Conservation (phyloP, 2,888 invertebrate species). For the Agapostemon virescens region DNA sequence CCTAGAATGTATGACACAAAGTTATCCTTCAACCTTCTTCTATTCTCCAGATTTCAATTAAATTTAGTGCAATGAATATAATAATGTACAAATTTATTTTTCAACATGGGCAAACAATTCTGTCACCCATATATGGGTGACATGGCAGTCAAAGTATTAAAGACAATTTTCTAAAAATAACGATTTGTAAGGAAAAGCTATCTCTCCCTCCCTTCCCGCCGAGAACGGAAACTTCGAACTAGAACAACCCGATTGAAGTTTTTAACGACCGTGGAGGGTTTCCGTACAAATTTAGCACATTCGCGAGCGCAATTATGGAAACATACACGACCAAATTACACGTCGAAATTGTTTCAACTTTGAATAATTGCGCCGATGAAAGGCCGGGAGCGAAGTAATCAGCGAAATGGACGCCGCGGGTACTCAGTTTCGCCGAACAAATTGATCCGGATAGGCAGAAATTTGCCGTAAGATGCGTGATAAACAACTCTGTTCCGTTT, state of each 20-base stretch:
- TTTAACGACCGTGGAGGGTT: not conserved
- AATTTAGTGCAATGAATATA: no score
- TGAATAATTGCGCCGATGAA: conserved; percentile 27
- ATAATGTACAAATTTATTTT: no score
- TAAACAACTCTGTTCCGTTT: conserved; percentile 63
- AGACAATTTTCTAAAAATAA: no score
- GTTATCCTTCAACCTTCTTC: no score
- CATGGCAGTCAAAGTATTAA: no score
- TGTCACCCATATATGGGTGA: no score
- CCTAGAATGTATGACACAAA: no score
- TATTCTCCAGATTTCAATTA: no score
- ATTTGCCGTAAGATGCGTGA: conserved; percentile 60
- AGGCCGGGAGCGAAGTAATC: conserved; percentile 49
- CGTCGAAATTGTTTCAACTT: conserved; percentile 33
- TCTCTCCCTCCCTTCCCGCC: not conserved
- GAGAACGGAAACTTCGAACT: not conserved
- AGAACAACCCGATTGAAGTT: conserved; percentile 1
- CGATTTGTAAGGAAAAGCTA: not conserved
- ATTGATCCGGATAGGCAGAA: conserved; percentile 64
- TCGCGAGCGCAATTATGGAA: not conserved
- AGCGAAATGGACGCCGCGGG: conserved; percentile 56
- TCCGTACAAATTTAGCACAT: not conserved
- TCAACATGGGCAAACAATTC: no score
- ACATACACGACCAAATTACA: conserved; percentile 18
- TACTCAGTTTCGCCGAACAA: conserved; percentile 62